phyloP scores from a whole-genome alignment of 1,140 invertebrate species.

The Zaprionus nigranus region DNA sequence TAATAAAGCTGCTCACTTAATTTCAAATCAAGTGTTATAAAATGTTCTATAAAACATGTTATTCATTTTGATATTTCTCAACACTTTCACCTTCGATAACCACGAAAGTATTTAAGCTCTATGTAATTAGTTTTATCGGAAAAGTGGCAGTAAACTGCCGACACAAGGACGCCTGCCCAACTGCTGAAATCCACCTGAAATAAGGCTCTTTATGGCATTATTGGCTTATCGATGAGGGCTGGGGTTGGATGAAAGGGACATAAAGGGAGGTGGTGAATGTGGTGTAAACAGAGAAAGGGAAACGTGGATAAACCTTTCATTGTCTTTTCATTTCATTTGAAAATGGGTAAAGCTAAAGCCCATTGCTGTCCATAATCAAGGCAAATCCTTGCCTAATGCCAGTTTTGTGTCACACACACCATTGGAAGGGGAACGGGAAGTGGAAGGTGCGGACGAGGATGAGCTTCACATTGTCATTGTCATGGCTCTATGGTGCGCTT shows the following conservation, averaged over 20 bases:
- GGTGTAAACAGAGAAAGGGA: slow-evolving; percentile 8
- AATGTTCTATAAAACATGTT: neutral
- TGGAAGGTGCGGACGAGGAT: neutral
- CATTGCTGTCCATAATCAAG: slow-evolving; percentile 82
- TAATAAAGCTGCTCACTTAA: neutral
- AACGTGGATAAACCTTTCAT: slow-evolving; percentile 63
- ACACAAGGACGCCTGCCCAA: neutral
- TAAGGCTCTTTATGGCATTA: slow-evolving; percentile 75
- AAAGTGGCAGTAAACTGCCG: slow-evolving; percentile 22
- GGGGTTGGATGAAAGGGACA: neutral
- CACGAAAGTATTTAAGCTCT: slow-evolving; percentile 1
- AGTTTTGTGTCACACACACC: slow-evolving; percentile 77
- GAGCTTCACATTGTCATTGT: slow-evolving; percentile 70
- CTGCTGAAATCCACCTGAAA: slow-evolving; percentile 47
- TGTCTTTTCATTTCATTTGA: slow-evolving; percentile 76
- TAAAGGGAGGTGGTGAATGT: neutral
- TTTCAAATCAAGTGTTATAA: neutral
- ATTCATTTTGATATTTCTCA: neutral
- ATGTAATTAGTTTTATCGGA: slow-evolving; percentile 70
- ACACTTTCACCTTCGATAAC: neutral
- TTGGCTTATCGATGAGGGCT: slow-evolving; percentile 63
- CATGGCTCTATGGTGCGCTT: slow-evolving; percentile 74
- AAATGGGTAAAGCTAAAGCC: slow-evolving; percentile 74
- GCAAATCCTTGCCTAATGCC: slow-evolving; percentile 82
- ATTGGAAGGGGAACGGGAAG: neutral